These are phyloP conservation scores for Hybognathus amarus DNA, from an alignment of 2,797 vertebrate genomes.

Conservation along the genomic window DNA sequence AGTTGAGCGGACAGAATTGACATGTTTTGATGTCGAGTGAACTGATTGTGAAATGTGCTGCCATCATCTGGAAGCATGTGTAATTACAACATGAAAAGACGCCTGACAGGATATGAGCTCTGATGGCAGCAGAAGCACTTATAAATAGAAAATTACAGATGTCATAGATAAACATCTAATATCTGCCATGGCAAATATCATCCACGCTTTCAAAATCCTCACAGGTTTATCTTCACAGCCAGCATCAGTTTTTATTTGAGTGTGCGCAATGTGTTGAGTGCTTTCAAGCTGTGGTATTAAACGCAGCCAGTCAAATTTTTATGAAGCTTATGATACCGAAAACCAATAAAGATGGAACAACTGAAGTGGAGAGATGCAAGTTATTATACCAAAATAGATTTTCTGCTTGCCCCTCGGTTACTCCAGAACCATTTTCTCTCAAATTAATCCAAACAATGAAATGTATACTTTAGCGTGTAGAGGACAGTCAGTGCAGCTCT, in stretches of 20 bases:
- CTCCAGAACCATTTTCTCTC: neutral
- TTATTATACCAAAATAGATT: slow-evolving; percentile 19
- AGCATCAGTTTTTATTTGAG: neutral
- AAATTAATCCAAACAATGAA: neutral
- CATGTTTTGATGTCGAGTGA: neutral
- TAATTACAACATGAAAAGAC: neutral
- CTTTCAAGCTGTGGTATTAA: neutral
- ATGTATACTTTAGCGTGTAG: neutral
- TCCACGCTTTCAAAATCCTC: neutral
- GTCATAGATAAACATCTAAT: slow-evolving; percentile 37
- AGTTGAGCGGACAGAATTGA: neutral
- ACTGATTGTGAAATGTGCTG: neutral
- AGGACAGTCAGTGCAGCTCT: neutral
- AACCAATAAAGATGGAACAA: slow-evolving; percentile 34
- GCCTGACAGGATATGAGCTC: slow-evolving; percentile 27
- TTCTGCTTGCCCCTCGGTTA: neutral
- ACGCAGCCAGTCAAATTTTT: slow-evolving; percentile 22
- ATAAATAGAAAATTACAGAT: slow-evolving; percentile 21
- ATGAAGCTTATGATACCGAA: neutral
- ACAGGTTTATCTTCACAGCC: slow-evolving; percentile 14
- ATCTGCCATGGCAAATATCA: slow-evolving; percentile 31
- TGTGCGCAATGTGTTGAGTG: neutral
- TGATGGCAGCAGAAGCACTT: neutral
- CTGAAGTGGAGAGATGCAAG: neutral
- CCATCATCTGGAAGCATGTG: slow-evolving; percentile 12